Evolutionary conservation across 2,888 invertebrate genomes (phyloP).

Genomic region (Chaetoderma sp.): DNA sequence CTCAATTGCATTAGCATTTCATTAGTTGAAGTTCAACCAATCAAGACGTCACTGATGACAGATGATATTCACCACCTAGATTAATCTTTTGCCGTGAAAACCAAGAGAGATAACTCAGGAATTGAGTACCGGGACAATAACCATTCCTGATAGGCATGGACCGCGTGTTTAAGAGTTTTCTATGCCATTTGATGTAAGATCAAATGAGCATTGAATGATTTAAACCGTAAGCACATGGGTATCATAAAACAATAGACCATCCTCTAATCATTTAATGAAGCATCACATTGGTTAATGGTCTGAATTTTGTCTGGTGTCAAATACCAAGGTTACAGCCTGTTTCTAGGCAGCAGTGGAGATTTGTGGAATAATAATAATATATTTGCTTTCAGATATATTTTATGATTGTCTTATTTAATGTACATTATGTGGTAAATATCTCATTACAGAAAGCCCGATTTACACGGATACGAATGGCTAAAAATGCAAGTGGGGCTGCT

Average conservation of each 20-base stretch:
- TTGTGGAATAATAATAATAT: too few species aligned
- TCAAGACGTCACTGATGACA: background rate
- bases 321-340: background rate
- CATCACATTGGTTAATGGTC: background rate
- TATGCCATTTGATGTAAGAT: too few species aligned
- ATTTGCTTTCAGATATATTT: too few species aligned
- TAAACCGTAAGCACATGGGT: background rate
- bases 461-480: slow-evolving; percentile 97
- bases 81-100: too few species aligned
- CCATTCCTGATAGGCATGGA: too few species aligned
- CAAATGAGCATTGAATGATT: background rate
- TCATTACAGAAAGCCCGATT: slow-evolving; percentile 93
- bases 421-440: background rate
- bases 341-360: background rate
- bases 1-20: background rate
- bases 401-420: too few species aligned
- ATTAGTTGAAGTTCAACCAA: background rate
- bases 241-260: background rate
- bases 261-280: too few species aligned
- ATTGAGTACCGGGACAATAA: too few species aligned
- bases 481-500: slow-evolving; percentile 98
- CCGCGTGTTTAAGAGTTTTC: too few species aligned
- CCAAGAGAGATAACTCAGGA: too few species aligned
- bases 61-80: background rate
- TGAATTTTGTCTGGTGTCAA: background rate